Conservation (phyloP, 2,888 invertebrate species). For the Eupithecia exiguata region DNA sequence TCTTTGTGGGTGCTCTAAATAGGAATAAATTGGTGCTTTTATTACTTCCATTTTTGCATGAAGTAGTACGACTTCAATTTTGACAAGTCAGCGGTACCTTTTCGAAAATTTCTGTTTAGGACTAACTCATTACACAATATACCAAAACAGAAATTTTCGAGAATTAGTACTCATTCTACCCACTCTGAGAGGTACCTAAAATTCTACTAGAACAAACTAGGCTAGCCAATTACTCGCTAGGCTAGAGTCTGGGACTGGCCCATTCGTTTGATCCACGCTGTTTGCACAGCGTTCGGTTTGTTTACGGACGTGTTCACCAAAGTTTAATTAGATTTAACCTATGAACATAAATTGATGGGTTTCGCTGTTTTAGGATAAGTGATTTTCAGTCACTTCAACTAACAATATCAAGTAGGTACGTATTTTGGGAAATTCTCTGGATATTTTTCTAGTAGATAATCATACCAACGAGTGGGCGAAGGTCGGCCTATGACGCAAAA, state of each 20-base stretch:
- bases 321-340: conserved; percentile 14
- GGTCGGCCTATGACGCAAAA: not conserved
- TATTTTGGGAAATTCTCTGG: not conserved
- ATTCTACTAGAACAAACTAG: conserved; percentile 5
- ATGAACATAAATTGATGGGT: not conserved
- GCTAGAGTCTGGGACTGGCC: not conserved
- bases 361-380: not conserved
- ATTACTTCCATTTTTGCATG: too few relatives aligned
- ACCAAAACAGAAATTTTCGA: too few relatives aligned
- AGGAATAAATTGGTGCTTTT: too few relatives aligned
- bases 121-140: too few relatives aligned
- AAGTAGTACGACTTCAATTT: too few relatives aligned
- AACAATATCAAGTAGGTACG: not conserved
- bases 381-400: not conserved
- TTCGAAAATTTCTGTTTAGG: too few relatives aligned
- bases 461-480: not conserved
- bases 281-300: conserved; percentile 1
- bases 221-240: conserved; percentile 1
- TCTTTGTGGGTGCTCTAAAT: too few relatives aligned
- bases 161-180: too few relatives aligned
- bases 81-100: too few relatives aligned
- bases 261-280: not conserved
- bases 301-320: not conserved
- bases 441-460: not conserved
- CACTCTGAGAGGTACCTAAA: not conserved